Evolutionary conservation across 2,113 vertebrate species (phyloP).

Genomic region (Neodon shergylaensis): DNA sequence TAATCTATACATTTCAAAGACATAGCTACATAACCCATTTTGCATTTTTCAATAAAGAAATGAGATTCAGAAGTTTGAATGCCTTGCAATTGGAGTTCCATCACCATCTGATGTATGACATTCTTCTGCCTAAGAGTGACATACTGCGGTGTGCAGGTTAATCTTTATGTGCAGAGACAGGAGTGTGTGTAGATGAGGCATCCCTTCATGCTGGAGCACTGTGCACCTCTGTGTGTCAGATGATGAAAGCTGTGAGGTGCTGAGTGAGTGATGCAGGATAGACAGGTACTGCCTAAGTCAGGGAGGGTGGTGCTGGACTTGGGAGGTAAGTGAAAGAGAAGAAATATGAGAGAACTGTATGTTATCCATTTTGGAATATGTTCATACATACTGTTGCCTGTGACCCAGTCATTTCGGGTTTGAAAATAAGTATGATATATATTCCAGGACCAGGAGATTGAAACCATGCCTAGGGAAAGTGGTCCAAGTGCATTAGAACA

Average conservation of each 20-base stretch:
- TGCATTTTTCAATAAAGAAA: constrained; percentile 1
- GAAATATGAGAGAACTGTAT: background rate
- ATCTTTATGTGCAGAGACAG: background rate
- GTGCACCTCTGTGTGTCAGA: background rate
- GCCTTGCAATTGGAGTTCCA: background rate
- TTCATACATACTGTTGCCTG: background rate
- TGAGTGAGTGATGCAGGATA: background rate
- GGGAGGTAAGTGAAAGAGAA: background rate
- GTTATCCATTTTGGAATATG: no score
- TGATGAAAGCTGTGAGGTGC: background rate
- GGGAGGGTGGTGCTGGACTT: background rate
- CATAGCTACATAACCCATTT: background rate
- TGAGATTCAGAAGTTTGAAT: background rate
- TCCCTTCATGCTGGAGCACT: background rate
- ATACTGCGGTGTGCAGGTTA: background rate
- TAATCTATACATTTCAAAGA: constrained; percentile 8
- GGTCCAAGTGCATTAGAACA: background rate
- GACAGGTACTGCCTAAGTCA: background rate
- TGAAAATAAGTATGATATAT: background rate
- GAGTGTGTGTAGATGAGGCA: background rate
- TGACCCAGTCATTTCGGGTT: background rate
- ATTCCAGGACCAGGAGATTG: background rate
- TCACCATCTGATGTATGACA: background rate
- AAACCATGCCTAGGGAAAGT: background rate
- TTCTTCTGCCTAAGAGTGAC: background rate